Evolutionary conservation across 2,797 vertebrate species (phyloP).

Genomic region (Hipposideros larvatus): DNA sequence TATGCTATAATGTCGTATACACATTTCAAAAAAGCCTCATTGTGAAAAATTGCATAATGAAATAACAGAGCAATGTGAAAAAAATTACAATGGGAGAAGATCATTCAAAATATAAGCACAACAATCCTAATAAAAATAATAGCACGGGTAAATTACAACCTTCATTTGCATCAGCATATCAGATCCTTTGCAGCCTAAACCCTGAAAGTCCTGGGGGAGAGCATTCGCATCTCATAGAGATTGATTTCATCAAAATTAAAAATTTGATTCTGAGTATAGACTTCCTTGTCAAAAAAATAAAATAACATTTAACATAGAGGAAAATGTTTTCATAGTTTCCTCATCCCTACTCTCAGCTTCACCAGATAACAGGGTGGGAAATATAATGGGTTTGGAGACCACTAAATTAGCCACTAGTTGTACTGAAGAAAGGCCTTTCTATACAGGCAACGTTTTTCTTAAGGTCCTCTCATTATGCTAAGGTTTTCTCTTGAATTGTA

Average conservation of each 20-base stretch:
- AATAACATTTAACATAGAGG: conserved; percentile 41
- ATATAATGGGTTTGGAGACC: not conserved
- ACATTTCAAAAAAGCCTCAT: conserved; percentile 17
- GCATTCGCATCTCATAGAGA: not conserved
- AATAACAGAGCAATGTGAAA: conserved; percentile 22
- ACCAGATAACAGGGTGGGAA: not conserved
- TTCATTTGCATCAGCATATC: not conserved
- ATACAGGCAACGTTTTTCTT: not conserved
- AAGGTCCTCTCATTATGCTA: not conserved
- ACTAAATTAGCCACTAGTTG: not conserved
- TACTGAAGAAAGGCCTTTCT: not conserved
- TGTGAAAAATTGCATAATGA: conserved; percentile 44
- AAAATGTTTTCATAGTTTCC: not conserved
- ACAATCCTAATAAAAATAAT: not conserved
- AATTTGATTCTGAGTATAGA: not conserved
- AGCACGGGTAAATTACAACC: not conserved
- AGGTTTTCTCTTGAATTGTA: not conserved
- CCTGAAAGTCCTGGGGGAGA: not conserved
- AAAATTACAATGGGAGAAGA: conserved; percentile 6
- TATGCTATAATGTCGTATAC: not conserved
- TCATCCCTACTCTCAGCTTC: not conserved
- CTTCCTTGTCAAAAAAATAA: conserved; percentile 4
- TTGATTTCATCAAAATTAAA: conserved; percentile 20
- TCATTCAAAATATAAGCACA: not conserved
- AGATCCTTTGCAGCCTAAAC: not conserved